Base-by-base conservation (phyloP, 2,113 vertebrate species). In the Balaenoptera acutorostrata region DNA sequence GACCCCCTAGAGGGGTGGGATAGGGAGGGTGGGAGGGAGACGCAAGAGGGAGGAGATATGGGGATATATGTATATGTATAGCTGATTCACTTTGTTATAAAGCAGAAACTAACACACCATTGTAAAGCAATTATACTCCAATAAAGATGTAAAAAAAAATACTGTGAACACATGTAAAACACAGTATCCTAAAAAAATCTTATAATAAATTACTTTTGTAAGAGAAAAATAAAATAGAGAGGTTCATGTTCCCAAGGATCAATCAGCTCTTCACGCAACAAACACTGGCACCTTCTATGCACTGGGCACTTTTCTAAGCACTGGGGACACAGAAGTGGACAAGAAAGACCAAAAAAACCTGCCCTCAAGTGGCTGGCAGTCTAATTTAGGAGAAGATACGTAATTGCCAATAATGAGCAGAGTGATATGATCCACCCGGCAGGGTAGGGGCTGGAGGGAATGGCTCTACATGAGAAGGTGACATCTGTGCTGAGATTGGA, bases 381-480 rank as follows among this genome's bases (percentile, higher is more conserved):
- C 63, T 55, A 49, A 0, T 44, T 29, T 15, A 74, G 23, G 33
- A 71, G 21, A 33, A 41, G 74, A 66, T 1, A 68, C 6, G 11
- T 27, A 57, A 80, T 8, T 46, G 10, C 39, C 39, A 21, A 68
- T 36, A 77, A 57, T 9, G 3, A 74, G 57, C 36, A 72, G 41
- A 61, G 25, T 15, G 27, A 41, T 20, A 14, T 11, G 66, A n/a
- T 29, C 83, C 25, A 36, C 36, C 44, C n/a, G 3, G 20, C 52
- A 49, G 8, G 10, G 46, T 5, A 5, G 39, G 15, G 12, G 27
- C 15, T 3, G 3, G 4, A 46, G 14, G 7, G 10, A 17, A 0
- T 21, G 7, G 77, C 49, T 81, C 13, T 49, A 25, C 6, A 4
- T 44, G 41, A 57, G 49, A 41, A 77, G 25, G 17, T 46, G 63